Evolutionary conservation across 2,113 vertebrate genomes (phyloP).

Genomic region (Sigmodon hispidus): DNA sequence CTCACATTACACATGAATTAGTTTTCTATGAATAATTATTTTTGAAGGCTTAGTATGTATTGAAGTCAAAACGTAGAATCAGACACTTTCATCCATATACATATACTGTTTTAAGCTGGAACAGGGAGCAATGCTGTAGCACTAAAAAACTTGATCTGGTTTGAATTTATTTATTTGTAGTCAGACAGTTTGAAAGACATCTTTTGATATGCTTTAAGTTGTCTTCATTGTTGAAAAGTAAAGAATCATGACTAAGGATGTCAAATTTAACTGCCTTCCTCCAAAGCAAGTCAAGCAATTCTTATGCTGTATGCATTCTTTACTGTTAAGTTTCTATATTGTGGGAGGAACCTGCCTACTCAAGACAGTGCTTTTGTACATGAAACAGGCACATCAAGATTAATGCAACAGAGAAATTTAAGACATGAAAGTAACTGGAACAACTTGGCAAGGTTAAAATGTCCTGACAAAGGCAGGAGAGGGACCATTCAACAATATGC

Average conservation of each 20-base stretch:
- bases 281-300: constrained; percentile 18
- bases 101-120: background rate
- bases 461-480: background rate
- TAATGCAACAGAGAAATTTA: constrained; percentile 6
- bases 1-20: constrained; percentile 79
- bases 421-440: constrained; percentile 21
- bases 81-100: background rate
- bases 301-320: constrained; percentile 61
- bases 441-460: constrained; percentile 32
- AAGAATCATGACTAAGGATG: constrained; percentile 51
- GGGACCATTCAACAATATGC: background rate
- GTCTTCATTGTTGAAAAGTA: constrained; percentile 58
- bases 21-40: constrained; percentile 78
- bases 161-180: constrained; percentile 55
- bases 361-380: constrained; percentile 23
- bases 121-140: background rate
- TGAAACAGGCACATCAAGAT: constrained; percentile 56
- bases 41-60: constrained; percentile 70
- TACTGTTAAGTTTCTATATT: constrained; percentile 53
- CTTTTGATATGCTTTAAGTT: constrained; percentile 53
- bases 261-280: constrained; percentile 69
- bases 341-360: constrained; percentile 49
- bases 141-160: background rate
- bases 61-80: constrained; percentile 71
- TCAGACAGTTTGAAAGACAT: constrained; percentile 30